Evolutionary conservation across 2,888 invertebrate species (phyloP).

Genomic region (Neelides folsomi): DNA sequence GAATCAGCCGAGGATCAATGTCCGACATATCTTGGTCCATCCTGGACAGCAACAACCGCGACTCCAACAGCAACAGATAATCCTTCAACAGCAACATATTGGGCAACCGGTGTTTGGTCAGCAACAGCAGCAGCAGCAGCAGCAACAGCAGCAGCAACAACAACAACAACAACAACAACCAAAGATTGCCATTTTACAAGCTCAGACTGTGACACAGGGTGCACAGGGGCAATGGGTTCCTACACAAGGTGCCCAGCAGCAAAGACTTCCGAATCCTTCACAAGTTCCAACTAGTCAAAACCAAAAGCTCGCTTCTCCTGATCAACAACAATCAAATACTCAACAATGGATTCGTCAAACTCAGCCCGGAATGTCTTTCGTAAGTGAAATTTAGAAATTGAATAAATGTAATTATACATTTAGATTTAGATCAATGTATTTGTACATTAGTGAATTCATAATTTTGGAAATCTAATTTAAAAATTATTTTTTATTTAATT

Average conservation of each 20-base stretch:
- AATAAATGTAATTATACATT: not conserved
- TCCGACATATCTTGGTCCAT: slow-evolving; percentile 30
- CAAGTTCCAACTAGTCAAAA: slow-evolving; percentile 3
- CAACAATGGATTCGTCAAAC: slow-evolving; percentile 6
- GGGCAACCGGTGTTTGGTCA: not conserved
- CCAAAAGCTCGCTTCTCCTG: slow-evolving; percentile 4
- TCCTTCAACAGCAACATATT: slow-evolving; percentile 5
- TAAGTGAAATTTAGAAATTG: slow-evolving; percentile 6
- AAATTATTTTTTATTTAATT: not conserved
- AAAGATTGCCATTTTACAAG: slow-evolving; percentile 3
- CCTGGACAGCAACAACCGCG: slow-evolving; percentile 8
- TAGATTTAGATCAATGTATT: not conserved
- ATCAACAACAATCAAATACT: slow-evolving; percentile 4
- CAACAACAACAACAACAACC: slow-evolving; percentile 7
- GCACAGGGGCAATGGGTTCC: no score
- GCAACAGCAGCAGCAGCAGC: not conserved
- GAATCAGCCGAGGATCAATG: slow-evolving; percentile 19
- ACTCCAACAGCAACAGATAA: slow-evolving; percentile 13
- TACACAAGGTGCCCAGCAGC: not conserved
- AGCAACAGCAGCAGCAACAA: slow-evolving; percentile 1
- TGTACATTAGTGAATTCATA: not conserved
- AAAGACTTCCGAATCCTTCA: not conserved
- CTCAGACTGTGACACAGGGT: not conserved
- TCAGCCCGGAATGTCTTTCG: slow-evolving; percentile 13
- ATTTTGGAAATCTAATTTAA: no score